Percentiles rank a stretch among this genome's conserved stretches.
Evolutionary conservation across 2,797 vertebrate species (phyloP).

Genomic region (Microchirus variegatus): DNA sequence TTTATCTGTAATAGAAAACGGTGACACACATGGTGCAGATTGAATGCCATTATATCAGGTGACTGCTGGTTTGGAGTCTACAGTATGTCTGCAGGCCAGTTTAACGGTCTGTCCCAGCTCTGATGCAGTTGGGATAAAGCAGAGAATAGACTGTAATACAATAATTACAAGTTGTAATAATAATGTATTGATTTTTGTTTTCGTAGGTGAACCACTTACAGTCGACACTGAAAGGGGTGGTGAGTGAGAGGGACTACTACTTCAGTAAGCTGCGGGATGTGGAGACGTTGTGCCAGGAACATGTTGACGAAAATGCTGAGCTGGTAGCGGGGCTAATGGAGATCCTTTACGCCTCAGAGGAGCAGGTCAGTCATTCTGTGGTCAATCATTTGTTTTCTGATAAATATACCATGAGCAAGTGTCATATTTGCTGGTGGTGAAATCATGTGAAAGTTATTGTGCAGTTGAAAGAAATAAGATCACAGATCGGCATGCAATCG

Average conservation of each 20-base stretch:
- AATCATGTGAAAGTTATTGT: conserved; percentile 36
- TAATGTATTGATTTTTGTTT: background rate
- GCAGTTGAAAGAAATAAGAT: conserved; percentile 29
- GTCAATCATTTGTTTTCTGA: background rate
- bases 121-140: no score
- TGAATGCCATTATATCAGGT: no score
- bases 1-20: no score
- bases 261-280: conserved; percentile 98
- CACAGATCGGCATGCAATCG: conserved; percentile 35
- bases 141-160: no score
- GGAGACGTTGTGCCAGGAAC: conserved; percentile 96
- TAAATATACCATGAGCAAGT: background rate
- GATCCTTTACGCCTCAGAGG: conserved; percentile 94
- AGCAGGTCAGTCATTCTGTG: conserved; percentile 84
- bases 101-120: no score
- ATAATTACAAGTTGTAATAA: no score
- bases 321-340: conserved; percentile 96
- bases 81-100: no score
- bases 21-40: no score
- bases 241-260: conserved; percentile 99
- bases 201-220: conserved; percentile 94
- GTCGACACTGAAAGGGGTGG: conserved; percentile 94
- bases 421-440: conserved; percentile 8
- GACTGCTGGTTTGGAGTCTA: no score
- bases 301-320: conserved; percentile 89